Evolutionary conservation across 2,113 vertebrate species (phyloP), one percentile per base, ranked within the genome.

Genomic region (Gymnorhina tibicen): DNA sequence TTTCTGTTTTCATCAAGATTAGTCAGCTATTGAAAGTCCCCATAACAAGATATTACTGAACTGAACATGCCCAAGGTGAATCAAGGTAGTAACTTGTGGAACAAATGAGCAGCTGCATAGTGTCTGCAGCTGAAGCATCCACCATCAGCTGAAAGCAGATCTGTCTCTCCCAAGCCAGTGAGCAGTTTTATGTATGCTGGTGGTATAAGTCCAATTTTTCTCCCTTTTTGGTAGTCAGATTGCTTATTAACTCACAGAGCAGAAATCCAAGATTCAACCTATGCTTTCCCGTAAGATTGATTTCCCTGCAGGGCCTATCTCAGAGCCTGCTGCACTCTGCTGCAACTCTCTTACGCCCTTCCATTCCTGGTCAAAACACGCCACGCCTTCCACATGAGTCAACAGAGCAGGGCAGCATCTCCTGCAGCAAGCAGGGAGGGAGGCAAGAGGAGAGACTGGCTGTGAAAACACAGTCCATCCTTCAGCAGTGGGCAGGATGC

Each of bases 371-470:
- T 95, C 75, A 92, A 94, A 97, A 95, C 88, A 92, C 0, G 1
- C 92, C 95, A 92, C 96, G 81, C 92, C 96, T 93, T 91, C 72
- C 47, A 44, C 81, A 91, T 93, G 96, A 96, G 85, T 95, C 92
- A 97, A 35, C 75, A 22, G 26, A 94, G 76, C 68, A 27, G 46
- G 55, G 75, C 82, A 95, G 32, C 63, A 90, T 88, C 82, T 90
- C 81, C 74, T 3, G 1, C 46, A 73, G 58, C 68, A 75, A 75
- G 60, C 9, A 6, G 56, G 39, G 66, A 89, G 32, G 59, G 67
- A 76, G 83, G 12, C 12, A 21, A 52, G 86, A n/a, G 70, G 44
- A 83, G 28, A 86, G 63, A 13, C 50, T 77, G 39, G 52, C 56
- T 33, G 3, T 3, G 44, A 27, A 74, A 67, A 26, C 23, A n/a